Evolutionary conservation across 2,113 vertebrate genomes (phyloP).

Genomic region (Myodes glareolus): DNA sequence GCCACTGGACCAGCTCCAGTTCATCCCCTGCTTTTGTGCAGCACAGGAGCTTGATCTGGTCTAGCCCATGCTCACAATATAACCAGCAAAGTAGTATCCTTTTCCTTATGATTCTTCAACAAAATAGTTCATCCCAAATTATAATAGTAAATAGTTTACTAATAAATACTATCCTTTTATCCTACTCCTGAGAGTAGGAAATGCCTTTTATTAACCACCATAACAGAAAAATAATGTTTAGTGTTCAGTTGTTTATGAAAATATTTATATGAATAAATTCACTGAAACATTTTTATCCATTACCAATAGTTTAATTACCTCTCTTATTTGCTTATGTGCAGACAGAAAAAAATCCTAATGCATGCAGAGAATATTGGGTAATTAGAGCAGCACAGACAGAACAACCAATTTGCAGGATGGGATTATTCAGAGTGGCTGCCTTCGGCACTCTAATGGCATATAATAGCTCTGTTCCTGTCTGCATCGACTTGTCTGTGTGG

Average conservation of each 20-base stretch:
- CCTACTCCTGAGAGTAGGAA: not conserved
- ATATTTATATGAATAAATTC: not conserved
- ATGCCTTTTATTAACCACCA: conserved; percentile 13
- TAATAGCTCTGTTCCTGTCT: conserved; percentile 45
- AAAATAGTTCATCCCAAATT: conserved; percentile 42
- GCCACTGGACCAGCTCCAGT: not conserved
- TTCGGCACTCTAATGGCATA: conserved; percentile 61
- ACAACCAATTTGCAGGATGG: conserved; percentile 55
- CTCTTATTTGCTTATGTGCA: conserved; percentile 61
- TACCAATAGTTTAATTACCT: conserved; percentile 66
- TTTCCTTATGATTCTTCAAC: conserved; percentile 15
- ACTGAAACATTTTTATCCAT: conserved; percentile 48
- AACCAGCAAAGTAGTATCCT: not conserved
- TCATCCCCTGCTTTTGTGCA: not conserved
- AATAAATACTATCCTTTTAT: conserved; percentile 40
- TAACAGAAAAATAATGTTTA: conserved; percentile 4
- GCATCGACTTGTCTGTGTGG: conserved; percentile 48
- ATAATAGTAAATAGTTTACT: conserved; percentile 35
- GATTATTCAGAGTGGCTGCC: conserved; percentile 48
- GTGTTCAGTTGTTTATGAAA: conserved; percentile 35
- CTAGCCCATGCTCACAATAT: not conserved
- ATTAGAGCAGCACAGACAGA: conserved; percentile 63
- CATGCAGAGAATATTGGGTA: conserved; percentile 54
- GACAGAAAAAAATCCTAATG: conserved; percentile 56
- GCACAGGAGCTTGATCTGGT: not conserved